Conservation (phyloP, 2,888 invertebrate genomes). For the Pristionchus fissidentatus region DNA sequence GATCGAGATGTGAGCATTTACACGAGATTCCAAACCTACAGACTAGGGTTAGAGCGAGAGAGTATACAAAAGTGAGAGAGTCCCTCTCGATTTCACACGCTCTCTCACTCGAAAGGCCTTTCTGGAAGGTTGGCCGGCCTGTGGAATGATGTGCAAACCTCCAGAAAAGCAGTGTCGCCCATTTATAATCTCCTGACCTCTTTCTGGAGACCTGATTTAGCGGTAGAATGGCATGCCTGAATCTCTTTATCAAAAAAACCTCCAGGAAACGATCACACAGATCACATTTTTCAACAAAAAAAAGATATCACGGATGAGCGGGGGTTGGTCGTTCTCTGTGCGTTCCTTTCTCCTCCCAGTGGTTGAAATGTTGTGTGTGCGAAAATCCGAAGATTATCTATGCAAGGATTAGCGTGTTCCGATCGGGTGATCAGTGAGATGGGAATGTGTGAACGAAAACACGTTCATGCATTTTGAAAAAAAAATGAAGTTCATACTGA, state of each 20-base stretch:
- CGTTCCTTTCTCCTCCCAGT: constrained; percentile 20
- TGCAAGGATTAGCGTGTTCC: background rate
- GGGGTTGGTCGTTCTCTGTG: background rate
- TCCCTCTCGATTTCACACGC: too few relatives aligned
- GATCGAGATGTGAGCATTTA: constrained; percentile 83
- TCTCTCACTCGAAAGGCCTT: too few relatives aligned
- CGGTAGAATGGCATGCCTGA: too few relatives aligned
- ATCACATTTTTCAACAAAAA: background rate
- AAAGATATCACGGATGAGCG: background rate
- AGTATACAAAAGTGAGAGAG: too few relatives aligned
- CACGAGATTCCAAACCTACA: background rate
- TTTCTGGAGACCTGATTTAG: background rate
- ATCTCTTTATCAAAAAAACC: too few relatives aligned
- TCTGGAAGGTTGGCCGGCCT: too few relatives aligned
- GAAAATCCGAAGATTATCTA: constrained; percentile 2
- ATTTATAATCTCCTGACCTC: background rate
- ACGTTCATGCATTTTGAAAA: too few relatives aligned
- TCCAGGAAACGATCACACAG: too few relatives aligned
- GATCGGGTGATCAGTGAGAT: background rate
- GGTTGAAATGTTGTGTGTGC: background rate
- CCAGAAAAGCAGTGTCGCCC: background rate
- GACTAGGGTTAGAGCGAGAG: too few relatives aligned
- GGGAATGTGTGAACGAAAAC: too few relatives aligned
- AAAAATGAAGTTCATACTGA: background rate
- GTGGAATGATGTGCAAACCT: background rate